Base-by-base conservation (phyloP, 2,113 vertebrate species). In the Sterrhoptilus dennistouni region DNA sequence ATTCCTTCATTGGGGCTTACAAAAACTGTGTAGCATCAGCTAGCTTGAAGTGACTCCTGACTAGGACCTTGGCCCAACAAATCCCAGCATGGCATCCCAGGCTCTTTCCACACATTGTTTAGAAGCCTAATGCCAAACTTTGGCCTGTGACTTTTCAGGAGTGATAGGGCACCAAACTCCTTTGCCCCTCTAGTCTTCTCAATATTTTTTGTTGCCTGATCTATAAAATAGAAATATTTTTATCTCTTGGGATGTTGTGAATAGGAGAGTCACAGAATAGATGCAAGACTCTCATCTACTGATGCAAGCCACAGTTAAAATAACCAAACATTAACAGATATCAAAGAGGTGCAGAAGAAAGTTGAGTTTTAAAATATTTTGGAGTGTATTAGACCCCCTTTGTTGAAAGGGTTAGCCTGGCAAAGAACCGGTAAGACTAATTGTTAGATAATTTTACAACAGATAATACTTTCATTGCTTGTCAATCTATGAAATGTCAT, bases 61-160 rank as follows among this genome's bases (percentile, higher is more conserved):
- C 35, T 35, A 17, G 9, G 8, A 59, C 15, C 13, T 19, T 27
- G 33, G 25, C 33, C 14, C 42, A 70, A 22, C 16, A 92, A 57
- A 77, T 66, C 15, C 11, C 28, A 56, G 0, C 0, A 0, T 25
- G 28, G 42, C 28, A 54, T 35, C 2, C 3, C 35, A 82, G 38
- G 11, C 18, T 59, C 24, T 44, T 92, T 70, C 60, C 16, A 25
- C 21, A 38, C 21, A 18, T 21, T 70, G 5, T 66, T 82, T 71
- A 63, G 54, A 6, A 66, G 4, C 38, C 42, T 74, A 87, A 38
- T 53, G 31, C 7, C 56, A 66, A 65, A 81, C 14, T 53, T 74
- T 33, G 31, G 20, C 59, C 63, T 91, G 2, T 52, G 59, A 52
- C 6, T 76, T 94, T 52, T 38, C 36, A 6, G 9, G 14, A 59